phyloP scores from a whole-genome alignment of 2,797 vertebrate species.

The Pangasius mekongensis region DNA sequence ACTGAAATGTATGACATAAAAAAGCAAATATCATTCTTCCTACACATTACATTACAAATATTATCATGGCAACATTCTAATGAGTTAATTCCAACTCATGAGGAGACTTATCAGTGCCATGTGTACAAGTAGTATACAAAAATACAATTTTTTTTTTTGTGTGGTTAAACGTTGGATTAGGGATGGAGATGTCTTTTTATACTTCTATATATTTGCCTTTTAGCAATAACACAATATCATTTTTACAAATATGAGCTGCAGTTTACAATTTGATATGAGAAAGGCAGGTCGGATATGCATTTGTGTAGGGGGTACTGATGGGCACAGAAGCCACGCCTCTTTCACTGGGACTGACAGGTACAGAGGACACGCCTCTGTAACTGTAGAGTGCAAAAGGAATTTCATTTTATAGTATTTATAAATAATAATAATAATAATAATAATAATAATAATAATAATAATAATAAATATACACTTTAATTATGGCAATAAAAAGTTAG shows the following conservation, averaged over 20 bases:
- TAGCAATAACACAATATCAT: no score
- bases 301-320: background rate
- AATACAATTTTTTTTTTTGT: background rate
- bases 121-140: background rate
- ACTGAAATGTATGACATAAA: background rate
- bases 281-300: background rate
- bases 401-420: background rate
- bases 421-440: background rate
- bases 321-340: background rate
- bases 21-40: background rate
- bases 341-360: background rate
- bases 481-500: background rate
- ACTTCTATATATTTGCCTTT: background rate
- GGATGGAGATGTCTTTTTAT: background rate
- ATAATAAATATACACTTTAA: background rate
- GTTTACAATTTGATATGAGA: background rate
- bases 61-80: background rate
- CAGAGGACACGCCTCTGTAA: background rate
- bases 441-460: background rate
- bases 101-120: background rate
- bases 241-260: no score
- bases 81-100: background rate
- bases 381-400: background rate
- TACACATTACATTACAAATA: background rate
- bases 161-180: background rate